phyloP scores from a whole-genome alignment of 2,888 invertebrate genomes.

The Argyresthia goedartella region DNA sequence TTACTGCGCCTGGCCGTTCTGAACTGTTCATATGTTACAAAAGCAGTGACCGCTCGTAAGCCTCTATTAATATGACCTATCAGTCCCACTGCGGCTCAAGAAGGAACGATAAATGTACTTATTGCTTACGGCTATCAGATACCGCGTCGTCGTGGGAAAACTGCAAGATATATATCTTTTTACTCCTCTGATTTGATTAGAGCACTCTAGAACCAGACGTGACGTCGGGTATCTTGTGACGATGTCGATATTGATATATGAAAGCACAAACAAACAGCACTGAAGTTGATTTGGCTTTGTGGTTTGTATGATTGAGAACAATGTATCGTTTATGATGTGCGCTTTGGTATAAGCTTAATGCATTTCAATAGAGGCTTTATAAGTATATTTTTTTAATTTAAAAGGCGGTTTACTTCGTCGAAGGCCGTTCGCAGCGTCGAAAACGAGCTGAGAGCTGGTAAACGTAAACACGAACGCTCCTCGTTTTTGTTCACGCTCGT shows the following conservation, averaged over 20 bases:
- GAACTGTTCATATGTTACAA: background rate
- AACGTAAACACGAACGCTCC: constrained; percentile 52
- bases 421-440: constrained; percentile 47
- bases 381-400: background rate
- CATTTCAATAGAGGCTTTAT: constrained; percentile 17
- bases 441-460: constrained; percentile 65
- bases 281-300: no score
- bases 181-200: constrained; percentile 2
- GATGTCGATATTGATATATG: background rate
- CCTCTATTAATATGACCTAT: constrained; percentile 8
- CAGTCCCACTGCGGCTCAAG: constrained; percentile 6
- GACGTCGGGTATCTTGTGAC: background rate
- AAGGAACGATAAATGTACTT: constrained; percentile 4
- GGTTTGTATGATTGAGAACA: constrained; percentile 24
- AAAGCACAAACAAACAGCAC: no score
- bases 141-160: constrained; percentile 7
- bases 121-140: constrained; percentile 9
- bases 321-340: constrained; percentile 23
- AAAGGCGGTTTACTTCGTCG: constrained; percentile 41
- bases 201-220: background rate
- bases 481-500: constrained; percentile 59
- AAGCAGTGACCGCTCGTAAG: constrained; percentile 1
- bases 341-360: constrained; percentile 17
- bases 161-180: background rate
- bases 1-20: no score